Evolutionary conservation across 2,888 invertebrate species (phyloP).

Genomic region (Meandrusa payeni): DNA sequence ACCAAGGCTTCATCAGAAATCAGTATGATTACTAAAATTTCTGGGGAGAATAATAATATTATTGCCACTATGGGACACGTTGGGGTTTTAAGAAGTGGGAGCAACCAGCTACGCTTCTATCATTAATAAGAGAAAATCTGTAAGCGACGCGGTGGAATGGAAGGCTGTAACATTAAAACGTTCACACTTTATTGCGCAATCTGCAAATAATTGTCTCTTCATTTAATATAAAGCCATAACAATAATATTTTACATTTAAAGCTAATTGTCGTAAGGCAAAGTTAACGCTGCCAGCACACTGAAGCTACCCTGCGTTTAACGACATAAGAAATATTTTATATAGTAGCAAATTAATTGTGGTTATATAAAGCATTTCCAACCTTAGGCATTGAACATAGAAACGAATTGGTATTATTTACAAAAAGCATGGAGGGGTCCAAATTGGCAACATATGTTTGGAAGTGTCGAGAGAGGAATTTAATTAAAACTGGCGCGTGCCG

Average conservation of each 20-base stretch:
- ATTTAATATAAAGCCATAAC: conserved; percentile 24
- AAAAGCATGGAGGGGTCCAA: conserved; percentile 30
- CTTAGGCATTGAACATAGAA: conserved; percentile 33
- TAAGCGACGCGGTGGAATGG: too few species aligned
- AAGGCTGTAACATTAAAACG: conserved; percentile 35
- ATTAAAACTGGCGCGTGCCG: conserved; percentile 79
- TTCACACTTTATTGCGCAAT: conserved; percentile 27
- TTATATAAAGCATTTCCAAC: conserved; percentile 30
- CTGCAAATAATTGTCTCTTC: conserved; percentile 28
- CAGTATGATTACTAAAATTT: too few species aligned
- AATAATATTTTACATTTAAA: conserved; percentile 23
- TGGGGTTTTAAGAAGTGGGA: too few species aligned
- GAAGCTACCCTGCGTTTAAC: conserved; percentile 3
- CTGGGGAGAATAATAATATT: too few species aligned
- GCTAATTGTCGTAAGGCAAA: conserved; percentile 2
- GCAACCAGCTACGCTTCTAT: too few species aligned
- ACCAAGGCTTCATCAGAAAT: too few species aligned
- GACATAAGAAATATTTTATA: background rate
- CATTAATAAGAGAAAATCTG: too few species aligned
- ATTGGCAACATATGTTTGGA: conserved; percentile 75
- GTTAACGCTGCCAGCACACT: background rate
- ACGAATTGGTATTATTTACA: conserved; percentile 12
- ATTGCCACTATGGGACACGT: too few species aligned
- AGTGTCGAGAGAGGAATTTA: conserved; percentile 79
- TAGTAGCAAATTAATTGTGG: conserved; percentile 4